Evolutionary conservation across 2,888 invertebrate species (phyloP).

Genomic region (Zhuqinia jingwanae): DNA sequence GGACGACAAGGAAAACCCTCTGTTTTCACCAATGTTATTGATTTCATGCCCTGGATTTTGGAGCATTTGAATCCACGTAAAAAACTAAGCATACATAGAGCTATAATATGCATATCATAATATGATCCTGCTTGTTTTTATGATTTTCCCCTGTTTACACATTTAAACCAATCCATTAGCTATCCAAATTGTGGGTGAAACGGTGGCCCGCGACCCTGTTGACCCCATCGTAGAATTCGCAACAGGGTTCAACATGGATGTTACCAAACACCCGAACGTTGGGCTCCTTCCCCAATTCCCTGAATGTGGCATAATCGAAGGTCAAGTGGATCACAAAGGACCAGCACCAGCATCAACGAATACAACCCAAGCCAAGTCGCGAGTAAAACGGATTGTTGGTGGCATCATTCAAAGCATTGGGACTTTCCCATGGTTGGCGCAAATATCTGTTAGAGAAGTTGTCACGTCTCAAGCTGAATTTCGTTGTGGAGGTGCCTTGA

Average conservation of each 20-base stretch:
- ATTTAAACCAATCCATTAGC: neutral
- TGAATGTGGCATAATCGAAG: conserved; percentile 60
- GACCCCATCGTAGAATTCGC: conserved; percentile 61
- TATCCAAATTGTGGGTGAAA: neutral
- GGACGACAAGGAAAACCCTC: conserved; percentile 68
- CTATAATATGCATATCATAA: no score
- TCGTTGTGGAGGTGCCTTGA: conserved; percentile 89
- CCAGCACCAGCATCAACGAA: no score
- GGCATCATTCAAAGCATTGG: conserved; percentile 57
- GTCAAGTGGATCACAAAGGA: neutral
- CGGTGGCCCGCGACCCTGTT: neutral
- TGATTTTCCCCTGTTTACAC: no score
- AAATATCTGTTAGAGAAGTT: conserved; percentile 64
- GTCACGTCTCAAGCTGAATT: conserved; percentile 51
- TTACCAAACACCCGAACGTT: conserved; percentile 47
- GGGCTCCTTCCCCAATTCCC: conserved; percentile 66
- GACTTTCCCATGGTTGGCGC: conserved; percentile 67
- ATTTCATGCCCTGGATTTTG: conserved; percentile 65
- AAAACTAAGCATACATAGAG: no score
- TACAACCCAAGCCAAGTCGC: neutral
- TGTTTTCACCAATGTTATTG: conserved; percentile 60
- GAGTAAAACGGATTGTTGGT: conserved; percentile 73
- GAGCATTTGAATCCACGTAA: conserved; percentile 56
- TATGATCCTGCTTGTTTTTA: no score
- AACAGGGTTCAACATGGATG: conserved; percentile 51